Evolutionary conservation across 2,888 invertebrate species (phyloP).

Genomic region (Antheraea assamensis): DNA sequence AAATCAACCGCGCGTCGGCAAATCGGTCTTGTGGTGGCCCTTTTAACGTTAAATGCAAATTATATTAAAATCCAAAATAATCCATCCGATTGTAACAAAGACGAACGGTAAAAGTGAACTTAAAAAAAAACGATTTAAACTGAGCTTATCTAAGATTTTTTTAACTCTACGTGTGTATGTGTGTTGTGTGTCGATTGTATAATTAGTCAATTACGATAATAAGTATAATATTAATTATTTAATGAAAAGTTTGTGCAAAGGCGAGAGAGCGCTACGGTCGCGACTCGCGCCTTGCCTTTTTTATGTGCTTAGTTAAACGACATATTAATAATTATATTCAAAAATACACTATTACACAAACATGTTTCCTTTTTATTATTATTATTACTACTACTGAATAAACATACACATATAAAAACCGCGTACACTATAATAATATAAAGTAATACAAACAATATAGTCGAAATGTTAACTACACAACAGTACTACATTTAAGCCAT

Average conservation of each 20-base stretch:
- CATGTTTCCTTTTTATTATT: conserved; percentile 62
- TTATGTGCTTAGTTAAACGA: conserved; percentile 50
- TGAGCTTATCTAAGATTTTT: conserved; percentile 63
- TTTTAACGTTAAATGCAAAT: conserved; percentile 67
- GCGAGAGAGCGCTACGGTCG: conserved; percentile 40
- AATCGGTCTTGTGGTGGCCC: conserved; percentile 50
- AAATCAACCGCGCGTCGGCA: conserved; percentile 51
- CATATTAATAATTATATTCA: conserved; percentile 55
- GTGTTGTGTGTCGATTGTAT: conserved; percentile 64
- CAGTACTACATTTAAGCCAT: conserved; percentile 80
- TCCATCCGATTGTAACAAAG: conserved; percentile 40
- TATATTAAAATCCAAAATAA: conserved; percentile 41
- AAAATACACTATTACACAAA: conserved; percentile 81
- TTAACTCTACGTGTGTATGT: conserved; percentile 68
- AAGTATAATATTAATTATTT: conserved; percentile 63
- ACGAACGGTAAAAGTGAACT: conserved; percentile 55
- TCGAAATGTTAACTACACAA: conserved; percentile 79
- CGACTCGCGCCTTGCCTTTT: conserved; percentile 36
- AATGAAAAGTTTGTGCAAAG: conserved; percentile 38
- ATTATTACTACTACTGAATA: conserved; percentile 72
- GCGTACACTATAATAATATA: conserved; percentile 75
- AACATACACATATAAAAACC: conserved; percentile 82
- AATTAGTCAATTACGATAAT: conserved; percentile 84
- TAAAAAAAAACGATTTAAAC: conserved; percentile 57
- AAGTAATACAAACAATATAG: conserved; percentile 79